Percentiles rank a stretch among this genome's conserved stretches.
These are phyloP conservation scores for Daptonema setosum DNA, from an alignment of 2,888 invertebrate species.

Conservation along the genomic window DNA sequence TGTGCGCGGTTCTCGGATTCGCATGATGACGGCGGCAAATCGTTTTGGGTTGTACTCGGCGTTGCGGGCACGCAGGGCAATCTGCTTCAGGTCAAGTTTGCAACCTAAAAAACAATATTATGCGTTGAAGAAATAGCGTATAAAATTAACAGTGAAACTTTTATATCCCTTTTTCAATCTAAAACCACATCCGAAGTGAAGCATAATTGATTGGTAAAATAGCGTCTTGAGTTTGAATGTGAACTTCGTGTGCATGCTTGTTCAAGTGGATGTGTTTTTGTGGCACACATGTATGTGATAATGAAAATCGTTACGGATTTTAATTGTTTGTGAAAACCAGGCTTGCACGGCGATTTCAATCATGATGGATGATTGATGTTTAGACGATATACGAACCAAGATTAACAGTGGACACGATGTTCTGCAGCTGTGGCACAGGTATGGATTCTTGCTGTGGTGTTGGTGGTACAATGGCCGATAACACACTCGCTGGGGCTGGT, in stretches of 20 bases:
- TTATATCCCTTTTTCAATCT: no score
- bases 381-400: conserved; percentile 33
- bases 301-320: no score
- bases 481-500: background rate
- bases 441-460: conserved; percentile 6
- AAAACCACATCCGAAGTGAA: background rate
- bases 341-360: no score
- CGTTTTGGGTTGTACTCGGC: conserved; percentile 98
- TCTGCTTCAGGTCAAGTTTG: conserved; percentile 81
- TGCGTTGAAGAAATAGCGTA: no score
- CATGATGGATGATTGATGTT: no score
- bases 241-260: no score
- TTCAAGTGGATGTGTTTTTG: no score
- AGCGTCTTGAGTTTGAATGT: no score
- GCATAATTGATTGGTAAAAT: no score
- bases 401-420: conserved; percentile 88
- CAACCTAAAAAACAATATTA: conserved; percentile 41
- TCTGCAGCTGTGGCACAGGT: conserved; percentile 28
- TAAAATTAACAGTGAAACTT: no score
- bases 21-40: conserved; percentile 95
- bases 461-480: conserved; percentile 5
- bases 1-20: conserved; percentile 53
- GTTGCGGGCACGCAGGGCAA: conserved; percentile 86
- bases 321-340: no score
- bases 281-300: no score